A percentile compares a stretch with the other conserved stretches of the same genome.
phyloP scores from a whole-genome alignment of 1,140 invertebrate genomes.

The Grapholita molesta region DNA sequence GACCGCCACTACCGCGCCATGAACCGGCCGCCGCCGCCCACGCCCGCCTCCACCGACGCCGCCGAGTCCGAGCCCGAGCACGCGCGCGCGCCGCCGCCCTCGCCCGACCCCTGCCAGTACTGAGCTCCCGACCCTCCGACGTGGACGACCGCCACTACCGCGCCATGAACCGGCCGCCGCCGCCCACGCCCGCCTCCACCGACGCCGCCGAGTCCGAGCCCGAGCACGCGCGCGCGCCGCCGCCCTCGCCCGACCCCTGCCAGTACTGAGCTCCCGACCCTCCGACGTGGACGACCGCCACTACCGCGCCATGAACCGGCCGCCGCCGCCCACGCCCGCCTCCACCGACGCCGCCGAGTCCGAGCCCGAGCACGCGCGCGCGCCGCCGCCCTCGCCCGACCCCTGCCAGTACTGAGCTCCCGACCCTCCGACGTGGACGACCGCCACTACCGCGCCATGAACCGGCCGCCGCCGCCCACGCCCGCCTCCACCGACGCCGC shows the following conservation, averaged over 20 bases:
- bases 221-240: constrained; percentile 85
- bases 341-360: no score
- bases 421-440: constrained; percentile 74
- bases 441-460: constrained; percentile 86
- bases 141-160: constrained; percentile 86
- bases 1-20: constrained; percentile 89
- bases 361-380: constrained; percentile 85
- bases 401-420: background rate
- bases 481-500: no score
- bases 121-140: background rate
- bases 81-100: constrained; percentile 90
- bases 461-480: constrained; percentile 94
- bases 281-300: constrained; percentile 81
- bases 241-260: constrained; percentile 87
- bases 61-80: constrained; percentile 78
- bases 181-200: no score
- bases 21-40: constrained; percentile 92
- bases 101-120: constrained; percentile 80
- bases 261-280: background rate
- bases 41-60: constrained; percentile 34
- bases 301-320: constrained; percentile 88
- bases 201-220: no score
- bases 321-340: constrained; percentile 94
- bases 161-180: constrained; percentile 92
- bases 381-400: constrained; percentile 92